Percentiles rank a stretch among this genome's conserved stretches.
phyloP scores from a whole-genome alignment of 2,888 invertebrate species.

The Julus scanicus region DNA sequence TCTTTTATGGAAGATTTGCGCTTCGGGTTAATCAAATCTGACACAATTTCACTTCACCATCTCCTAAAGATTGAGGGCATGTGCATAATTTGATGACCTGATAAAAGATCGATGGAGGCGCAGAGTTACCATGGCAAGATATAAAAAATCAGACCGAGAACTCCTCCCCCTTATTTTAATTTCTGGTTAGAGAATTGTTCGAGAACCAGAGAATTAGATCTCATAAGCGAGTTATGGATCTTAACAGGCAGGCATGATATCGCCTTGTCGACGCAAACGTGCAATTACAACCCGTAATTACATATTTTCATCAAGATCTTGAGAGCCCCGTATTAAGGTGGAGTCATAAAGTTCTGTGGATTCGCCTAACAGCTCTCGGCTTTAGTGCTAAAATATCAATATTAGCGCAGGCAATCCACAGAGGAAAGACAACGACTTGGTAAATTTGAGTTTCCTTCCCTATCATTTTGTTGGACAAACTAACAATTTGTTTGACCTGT shows the following conservation, averaged over 20 bases:
- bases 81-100: neutral
- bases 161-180: neutral
- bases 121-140: neutral
- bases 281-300: neutral
- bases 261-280: neutral
- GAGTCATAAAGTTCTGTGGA: neutral
- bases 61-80: no score
- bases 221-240: neutral
- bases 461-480: neutral
- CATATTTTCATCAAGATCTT: neutral
- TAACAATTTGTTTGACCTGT: neutral
- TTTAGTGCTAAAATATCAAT: neutral
- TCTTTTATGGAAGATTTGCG: no score
- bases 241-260: neutral
- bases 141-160: neutral
- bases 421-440: neutral
- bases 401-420: neutral
- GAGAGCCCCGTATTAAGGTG: neutral
- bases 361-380: neutral
- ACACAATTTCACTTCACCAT: neutral
- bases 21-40: neutral
- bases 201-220: conserved; percentile 2
- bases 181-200: neutral
- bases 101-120: neutral
- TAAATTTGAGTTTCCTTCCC: neutral